Conservation (phyloP, 2,797 vertebrate genomes). For the Coilia nasus region DNA sequence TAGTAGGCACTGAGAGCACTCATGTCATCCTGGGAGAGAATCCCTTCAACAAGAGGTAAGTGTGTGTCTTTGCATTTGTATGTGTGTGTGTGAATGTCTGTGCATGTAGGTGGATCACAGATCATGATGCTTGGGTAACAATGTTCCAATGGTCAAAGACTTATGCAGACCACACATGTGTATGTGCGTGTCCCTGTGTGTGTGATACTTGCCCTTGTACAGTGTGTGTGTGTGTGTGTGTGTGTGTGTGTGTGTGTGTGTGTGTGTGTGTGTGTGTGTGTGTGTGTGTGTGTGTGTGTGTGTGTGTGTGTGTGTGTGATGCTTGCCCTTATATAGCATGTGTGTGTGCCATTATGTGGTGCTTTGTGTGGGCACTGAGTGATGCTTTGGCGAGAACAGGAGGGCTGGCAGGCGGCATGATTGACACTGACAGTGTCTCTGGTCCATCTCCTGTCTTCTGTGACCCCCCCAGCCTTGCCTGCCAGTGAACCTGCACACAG, state of each 20-base stretch:
- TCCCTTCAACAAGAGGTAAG: conserved; percentile 94
- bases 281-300: neutral
- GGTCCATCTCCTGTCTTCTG: neutral
- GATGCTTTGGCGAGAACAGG: neutral
- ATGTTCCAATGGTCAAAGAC: neutral
- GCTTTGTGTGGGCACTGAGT: neutral
- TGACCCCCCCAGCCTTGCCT: neutral
- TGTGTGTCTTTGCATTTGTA: conserved; percentile 17
- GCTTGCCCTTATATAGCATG: neutral
- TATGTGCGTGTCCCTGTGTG: neutral
- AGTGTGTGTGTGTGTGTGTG: neutral
- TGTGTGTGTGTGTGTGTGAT: neutral
- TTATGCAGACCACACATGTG: neutral
- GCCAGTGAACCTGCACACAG: conserved; percentile 8
- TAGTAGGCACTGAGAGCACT: conserved; percentile 88
- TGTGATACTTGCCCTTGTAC: neutral
- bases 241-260: neutral
- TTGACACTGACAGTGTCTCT: neutral
- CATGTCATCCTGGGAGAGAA: conserved; percentile 89
- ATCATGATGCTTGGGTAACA: neutral
- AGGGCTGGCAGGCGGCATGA: neutral
- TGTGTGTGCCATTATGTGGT: conserved; percentile 4
- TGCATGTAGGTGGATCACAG: conserved; percentile 3
- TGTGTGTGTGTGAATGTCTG: conserved; percentile 26
- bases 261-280: neutral